phyloP scores from a whole-genome alignment of 2,113 vertebrate species.

The Eublepharis macularius region DNA sequence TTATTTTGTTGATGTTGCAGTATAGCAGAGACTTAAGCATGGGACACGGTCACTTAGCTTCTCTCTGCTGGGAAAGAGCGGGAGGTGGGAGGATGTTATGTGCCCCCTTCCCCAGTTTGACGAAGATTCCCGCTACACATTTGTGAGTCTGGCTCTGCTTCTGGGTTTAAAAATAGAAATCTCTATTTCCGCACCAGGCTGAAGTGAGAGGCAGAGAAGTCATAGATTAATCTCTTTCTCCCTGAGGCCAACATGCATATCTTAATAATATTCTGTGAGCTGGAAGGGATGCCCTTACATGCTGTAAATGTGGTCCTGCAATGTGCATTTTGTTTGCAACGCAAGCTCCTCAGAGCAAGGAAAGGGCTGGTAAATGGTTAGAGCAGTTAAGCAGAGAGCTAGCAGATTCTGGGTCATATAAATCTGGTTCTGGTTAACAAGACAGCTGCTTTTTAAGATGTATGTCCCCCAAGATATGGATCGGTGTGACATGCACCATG shows the following conservation, averaged over 20 bases:
- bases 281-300: not conserved
- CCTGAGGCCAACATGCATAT: not conserved
- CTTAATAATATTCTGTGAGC: not conserved
- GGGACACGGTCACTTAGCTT: not conserved
- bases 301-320: not conserved
- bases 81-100: too few species aligned
- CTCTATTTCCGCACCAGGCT: not conserved
- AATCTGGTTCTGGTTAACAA: too few species aligned
- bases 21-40: not conserved
- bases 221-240: not conserved
- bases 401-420: too few species aligned
- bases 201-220: not conserved
- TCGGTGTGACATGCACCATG: too few species aligned
- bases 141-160: not conserved
- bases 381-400: too few species aligned
- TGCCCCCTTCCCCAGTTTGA: not conserved
- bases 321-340: not conserved
- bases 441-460: too few species aligned
- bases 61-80: not conserved
- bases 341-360: too few species aligned
- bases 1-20: not conserved
- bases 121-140: not conserved
- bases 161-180: not conserved
- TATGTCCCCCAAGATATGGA: too few species aligned
- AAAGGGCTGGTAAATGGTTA: too few species aligned